Evolutionary conservation across 2,797 vertebrate genomes (phyloP).

Genomic region (Silurus aristotelis): DNA sequence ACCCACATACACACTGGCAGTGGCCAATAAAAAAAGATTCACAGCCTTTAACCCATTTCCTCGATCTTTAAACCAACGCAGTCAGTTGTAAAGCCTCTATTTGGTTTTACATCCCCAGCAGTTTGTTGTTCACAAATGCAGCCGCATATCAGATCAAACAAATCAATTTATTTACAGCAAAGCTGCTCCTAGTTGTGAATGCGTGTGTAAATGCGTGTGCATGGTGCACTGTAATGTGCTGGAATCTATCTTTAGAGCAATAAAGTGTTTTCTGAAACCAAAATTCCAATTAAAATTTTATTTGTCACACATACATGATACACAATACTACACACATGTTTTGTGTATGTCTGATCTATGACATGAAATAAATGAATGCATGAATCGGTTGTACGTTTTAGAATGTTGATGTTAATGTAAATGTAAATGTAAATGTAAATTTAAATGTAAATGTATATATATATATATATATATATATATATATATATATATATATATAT

Average conservation of each 20-base stretch:
- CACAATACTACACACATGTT: neutral
- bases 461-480: no score
- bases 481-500: no score
- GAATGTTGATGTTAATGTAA: no score
- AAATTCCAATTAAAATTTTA: no score
- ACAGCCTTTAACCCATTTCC: neutral
- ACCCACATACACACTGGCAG: slow-evolving; percentile 25
- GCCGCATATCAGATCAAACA: neutral
- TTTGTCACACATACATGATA: no score
- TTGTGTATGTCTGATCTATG: no score
- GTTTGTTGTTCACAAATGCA: neutral
- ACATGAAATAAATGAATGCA: no score
- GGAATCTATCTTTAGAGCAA: neutral
- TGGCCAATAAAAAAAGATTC: slow-evolving; percentile 8
- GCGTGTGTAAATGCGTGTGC: neutral
- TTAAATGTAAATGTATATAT: no score
- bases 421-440: no score
- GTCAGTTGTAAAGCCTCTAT: neutral
- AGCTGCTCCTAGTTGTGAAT: neutral
- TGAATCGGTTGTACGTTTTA: no score
- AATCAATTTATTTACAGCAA: neutral
- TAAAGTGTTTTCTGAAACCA: neutral
- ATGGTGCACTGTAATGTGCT: neutral
- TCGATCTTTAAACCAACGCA: neutral
- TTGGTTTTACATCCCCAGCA: neutral